Conservation (phyloP, 2,113 vertebrate genomes). For the Oncorhynchus masou region DNA sequence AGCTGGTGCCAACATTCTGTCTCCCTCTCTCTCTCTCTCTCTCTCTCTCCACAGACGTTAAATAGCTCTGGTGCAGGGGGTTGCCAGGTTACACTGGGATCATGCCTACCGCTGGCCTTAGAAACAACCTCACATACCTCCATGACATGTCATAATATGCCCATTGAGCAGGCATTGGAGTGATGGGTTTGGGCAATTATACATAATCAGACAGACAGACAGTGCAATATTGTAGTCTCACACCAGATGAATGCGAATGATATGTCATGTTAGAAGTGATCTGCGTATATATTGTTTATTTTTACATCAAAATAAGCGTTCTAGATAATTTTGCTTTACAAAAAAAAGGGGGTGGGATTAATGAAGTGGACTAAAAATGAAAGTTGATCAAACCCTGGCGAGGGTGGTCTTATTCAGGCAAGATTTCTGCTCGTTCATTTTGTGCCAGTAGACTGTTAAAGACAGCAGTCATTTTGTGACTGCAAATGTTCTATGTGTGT, state of each 20-base stretch:
- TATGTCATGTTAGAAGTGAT: not conserved
- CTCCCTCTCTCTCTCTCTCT: constrained; percentile 47
- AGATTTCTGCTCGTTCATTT: not conserved
- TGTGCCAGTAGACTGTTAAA: not conserved
- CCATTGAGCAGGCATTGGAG: constrained; percentile 24
- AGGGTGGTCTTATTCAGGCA: not conserved
- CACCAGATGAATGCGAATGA: not conserved
- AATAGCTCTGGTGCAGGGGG: constrained; percentile 41
- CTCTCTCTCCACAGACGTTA: constrained; percentile 38
- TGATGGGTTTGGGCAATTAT: constrained; percentile 23
- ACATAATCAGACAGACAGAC: not conserved
- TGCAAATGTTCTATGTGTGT: not conserved
- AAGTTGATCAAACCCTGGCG: too few relatives aligned
- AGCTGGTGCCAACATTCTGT: constrained; percentile 49
- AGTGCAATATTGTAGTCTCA: not conserved
- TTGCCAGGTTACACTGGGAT: constrained; percentile 40
- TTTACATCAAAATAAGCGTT: not conserved
- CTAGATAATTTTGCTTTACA: too few relatives aligned
- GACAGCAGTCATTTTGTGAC: constrained; percentile 20
- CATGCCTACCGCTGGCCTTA: constrained; percentile 38
- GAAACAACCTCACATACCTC: constrained; percentile 46
- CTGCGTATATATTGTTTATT: not conserved
- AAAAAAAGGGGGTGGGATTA: too few relatives aligned
- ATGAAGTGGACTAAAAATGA: too few relatives aligned
- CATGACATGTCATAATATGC: constrained; percentile 40